These are phyloP conservation scores for Phaethornis superciliosus DNA, from an alignment of 2,113 vertebrate genomes.

Conservation along the genomic window DNA sequence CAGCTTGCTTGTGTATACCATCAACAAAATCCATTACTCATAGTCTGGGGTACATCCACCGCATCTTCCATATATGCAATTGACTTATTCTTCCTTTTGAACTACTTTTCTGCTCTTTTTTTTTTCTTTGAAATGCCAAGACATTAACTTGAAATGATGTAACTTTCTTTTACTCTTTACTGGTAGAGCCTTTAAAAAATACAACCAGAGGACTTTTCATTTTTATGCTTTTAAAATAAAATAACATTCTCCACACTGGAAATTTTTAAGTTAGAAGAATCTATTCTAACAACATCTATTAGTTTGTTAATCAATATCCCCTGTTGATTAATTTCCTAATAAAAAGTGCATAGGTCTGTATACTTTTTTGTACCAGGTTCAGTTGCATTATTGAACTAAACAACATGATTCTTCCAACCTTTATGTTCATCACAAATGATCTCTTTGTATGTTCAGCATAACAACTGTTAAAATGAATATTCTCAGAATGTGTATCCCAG, in stretches of 20 bases:
- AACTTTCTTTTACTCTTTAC: not conserved
- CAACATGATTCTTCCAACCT: not conserved
- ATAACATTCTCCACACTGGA: not conserved
- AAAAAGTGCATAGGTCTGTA: slow-evolving; percentile 1
- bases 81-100: not conserved
- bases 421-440: slow-evolving; percentile 22
- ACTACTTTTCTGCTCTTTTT: not conserved
- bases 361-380: not conserved
- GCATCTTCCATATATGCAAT: not conserved
- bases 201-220: not conserved
- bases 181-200: not conserved
- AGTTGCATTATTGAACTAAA: not conserved
- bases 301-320: slow-evolving; percentile 34
- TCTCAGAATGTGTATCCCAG: not conserved
- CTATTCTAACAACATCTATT: slow-evolving; percentile 27
- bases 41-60: not conserved
- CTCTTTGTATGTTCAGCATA: not conserved
- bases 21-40: not conserved
- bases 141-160: not conserved
- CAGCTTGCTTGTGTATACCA: not conserved
- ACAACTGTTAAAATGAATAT: not conserved
- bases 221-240: not conserved
- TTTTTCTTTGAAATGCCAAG: not conserved
- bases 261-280: slow-evolving; percentile 14
- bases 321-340: slow-evolving; percentile 52